Conservation (phyloP, 2,888 invertebrate genomes). For the Chouioia cunea region DNA sequence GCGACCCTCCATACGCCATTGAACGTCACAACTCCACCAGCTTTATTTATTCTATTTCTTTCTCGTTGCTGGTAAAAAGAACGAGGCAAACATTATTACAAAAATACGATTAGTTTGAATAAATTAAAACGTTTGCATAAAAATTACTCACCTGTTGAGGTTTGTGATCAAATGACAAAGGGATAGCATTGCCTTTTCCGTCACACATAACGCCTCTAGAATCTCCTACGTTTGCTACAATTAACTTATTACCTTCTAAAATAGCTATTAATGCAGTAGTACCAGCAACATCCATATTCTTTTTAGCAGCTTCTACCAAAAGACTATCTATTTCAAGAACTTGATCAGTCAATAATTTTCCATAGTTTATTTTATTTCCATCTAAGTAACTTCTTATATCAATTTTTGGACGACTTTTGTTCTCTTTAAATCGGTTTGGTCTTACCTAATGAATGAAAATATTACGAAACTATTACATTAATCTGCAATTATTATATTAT, state of each 20-base stretch:
- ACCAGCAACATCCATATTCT: constrained; percentile 75
- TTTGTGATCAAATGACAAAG: constrained; percentile 95
- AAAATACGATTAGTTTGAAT: constrained; percentile 13
- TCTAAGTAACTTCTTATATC: constrained; percentile 76
- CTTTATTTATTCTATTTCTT: constrained; percentile 91
- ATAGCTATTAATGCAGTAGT: constrained; percentile 94
- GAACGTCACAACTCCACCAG: constrained; percentile 94
- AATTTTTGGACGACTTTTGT: constrained; percentile 54
- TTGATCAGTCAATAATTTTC: constrained; percentile 87
- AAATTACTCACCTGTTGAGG: constrained; percentile 97
- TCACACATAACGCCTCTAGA: constrained; percentile 97
- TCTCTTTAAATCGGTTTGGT: constrained; percentile 56
- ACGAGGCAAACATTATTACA: constrained; percentile 6
- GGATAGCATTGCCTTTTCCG: constrained; percentile 88
- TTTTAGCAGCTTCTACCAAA: constrained; percentile 86
- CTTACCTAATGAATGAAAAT: constrained; percentile 55
- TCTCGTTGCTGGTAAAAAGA: constrained; percentile 81
- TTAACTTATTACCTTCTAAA: constrained; percentile 83
- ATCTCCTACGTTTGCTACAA: constrained; percentile 97
- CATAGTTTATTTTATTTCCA: constrained; percentile 83
- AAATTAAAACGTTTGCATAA: constrained; percentile 12
- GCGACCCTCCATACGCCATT: constrained; percentile 97
- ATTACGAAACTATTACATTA: constrained; percentile 5
- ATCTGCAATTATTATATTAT: neutral
- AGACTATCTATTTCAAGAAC: constrained; percentile 86